Percentiles rank a stretch among this genome's conserved stretches.
Conservation (phyloP, 1,140 invertebrate genomes). For the Zaprionus capensis region DNA sequence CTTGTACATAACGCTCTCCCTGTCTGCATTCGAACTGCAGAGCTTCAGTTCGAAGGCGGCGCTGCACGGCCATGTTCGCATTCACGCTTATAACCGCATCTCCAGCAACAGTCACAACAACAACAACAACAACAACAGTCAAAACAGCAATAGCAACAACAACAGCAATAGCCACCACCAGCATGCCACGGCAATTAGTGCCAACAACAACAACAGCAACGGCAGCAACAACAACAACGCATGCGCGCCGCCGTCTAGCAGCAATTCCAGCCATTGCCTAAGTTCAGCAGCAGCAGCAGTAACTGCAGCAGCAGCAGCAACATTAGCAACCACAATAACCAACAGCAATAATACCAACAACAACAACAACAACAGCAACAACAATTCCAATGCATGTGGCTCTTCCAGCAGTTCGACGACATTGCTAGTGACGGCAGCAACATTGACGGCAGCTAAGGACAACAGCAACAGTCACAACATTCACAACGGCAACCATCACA, state of each 20-base stretch:
- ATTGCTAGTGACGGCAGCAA: conserved; percentile 30
- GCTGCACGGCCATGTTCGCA: conserved; percentile 90
- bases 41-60: conserved; percentile 92
- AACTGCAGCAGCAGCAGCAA: conserved; percentile 33
- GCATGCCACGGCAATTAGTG: conserved; percentile 7
- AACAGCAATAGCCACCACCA: conserved; percentile 28
- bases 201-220: conserved; percentile 39
- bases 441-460: conserved; percentile 19
- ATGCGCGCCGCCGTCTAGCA: conserved; percentile 21
- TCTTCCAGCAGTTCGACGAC: conserved; percentile 17
- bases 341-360: conserved; percentile 32
- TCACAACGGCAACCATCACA: conserved; percentile 5
- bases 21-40: conserved; percentile 85
- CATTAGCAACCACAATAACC: conserved; percentile 28
- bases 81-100: conserved; percentile 86
- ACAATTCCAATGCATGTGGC: conserved; percentile 22
- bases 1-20: conserved; percentile 60
- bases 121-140: conserved; percentile 42
- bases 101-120: conserved; percentile 60
- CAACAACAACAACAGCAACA: conserved; percentile 25
- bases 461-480: conserved; percentile 8
- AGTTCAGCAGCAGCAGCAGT: conserved; percentile 13
- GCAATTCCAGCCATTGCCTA: conserved; percentile 11
- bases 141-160: conserved; percentile 25
- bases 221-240: conserved; percentile 29